Evolutionary conservation across 2,113 vertebrate species (phyloP).

Genomic region (Triplophysa dalaica): DNA sequence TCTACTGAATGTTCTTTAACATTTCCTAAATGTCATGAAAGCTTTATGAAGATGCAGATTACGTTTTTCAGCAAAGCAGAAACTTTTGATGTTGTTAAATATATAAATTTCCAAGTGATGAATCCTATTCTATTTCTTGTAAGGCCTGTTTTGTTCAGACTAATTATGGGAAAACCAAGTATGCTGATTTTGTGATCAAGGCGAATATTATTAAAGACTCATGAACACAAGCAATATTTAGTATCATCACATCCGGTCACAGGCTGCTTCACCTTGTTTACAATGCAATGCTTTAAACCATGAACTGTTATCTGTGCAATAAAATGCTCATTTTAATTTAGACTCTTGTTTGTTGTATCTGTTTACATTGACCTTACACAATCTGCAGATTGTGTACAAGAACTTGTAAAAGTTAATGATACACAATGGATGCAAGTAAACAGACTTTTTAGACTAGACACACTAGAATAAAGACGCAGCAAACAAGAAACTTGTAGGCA

Average conservation of each 20-base stretch:
- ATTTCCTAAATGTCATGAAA: background rate
- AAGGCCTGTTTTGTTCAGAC: background rate
- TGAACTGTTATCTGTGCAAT: conserved; percentile 67
- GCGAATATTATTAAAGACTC: conserved; percentile 9
- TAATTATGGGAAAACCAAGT: background rate
- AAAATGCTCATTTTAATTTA: conserved; percentile 55
- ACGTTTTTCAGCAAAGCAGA: background rate
- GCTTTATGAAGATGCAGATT: background rate
- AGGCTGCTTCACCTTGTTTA: conserved; percentile 69
- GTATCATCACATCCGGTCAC: conserved; percentile 49
- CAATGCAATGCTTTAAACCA: conserved; percentile 73
- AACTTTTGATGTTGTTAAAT: background rate
- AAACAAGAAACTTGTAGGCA: too few relatives aligned
- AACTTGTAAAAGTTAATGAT: too few relatives aligned
- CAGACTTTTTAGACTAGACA: too few relatives aligned
- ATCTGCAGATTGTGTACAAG: too few relatives aligned
- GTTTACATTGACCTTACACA: too few relatives aligned
- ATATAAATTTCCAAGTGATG: background rate
- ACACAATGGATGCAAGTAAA: too few relatives aligned
- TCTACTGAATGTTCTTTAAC: background rate
- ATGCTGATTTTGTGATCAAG: background rate
- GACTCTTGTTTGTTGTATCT: background rate
- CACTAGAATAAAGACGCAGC: too few relatives aligned
- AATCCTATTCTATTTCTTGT: background rate
- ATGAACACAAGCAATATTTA: background rate